phyloP scores from a whole-genome alignment of 2,797 vertebrate species.

The Rhyacichthys aspro region DNA sequence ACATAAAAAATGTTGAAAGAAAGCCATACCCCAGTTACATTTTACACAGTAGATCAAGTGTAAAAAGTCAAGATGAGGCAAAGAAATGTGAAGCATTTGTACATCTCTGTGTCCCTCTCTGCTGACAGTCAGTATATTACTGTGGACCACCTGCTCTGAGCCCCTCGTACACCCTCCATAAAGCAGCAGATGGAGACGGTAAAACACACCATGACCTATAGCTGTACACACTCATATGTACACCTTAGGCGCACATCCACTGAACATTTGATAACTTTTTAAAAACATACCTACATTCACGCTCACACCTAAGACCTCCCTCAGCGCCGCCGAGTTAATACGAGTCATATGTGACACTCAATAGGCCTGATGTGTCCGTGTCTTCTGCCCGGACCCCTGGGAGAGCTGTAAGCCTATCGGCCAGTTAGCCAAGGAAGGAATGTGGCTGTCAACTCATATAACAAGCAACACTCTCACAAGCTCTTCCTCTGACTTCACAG shows the following conservation, averaged over 20 bases:
- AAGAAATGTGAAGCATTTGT: conserved; percentile 54
- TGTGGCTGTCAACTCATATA: conserved; percentile 66
- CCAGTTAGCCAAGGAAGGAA: conserved; percentile 72
- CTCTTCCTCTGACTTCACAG: conserved; percentile 55
- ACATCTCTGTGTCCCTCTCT: conserved; percentile 45
- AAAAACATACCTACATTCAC: conserved; percentile 43
- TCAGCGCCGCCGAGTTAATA: conserved; percentile 43
- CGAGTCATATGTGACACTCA: conserved; percentile 59
- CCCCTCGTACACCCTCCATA: conserved; percentile 59
- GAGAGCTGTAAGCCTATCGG: conserved; percentile 61
- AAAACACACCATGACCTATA: conserved; percentile 69
- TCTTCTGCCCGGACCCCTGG: conserved; percentile 39
- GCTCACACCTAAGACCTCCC: conserved; percentile 19
- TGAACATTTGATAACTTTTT: conserved; percentile 40
- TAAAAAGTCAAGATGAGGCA: conserved; percentile 38
- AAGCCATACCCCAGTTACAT: no score
- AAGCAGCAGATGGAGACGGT: conserved; percentile 77
- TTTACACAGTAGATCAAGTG: background rate
- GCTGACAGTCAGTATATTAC: conserved; percentile 70
- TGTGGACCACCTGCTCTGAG: conserved; percentile 76
- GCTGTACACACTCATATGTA: conserved; percentile 17
- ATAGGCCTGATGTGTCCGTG: conserved; percentile 68
- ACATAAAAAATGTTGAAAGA: no score
- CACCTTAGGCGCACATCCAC: conserved; percentile 35
- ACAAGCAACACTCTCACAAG: conserved; percentile 45